Evolutionary conservation across 2,888 invertebrate genomes (phyloP).

Genomic region (Acronicta alni): DNA sequence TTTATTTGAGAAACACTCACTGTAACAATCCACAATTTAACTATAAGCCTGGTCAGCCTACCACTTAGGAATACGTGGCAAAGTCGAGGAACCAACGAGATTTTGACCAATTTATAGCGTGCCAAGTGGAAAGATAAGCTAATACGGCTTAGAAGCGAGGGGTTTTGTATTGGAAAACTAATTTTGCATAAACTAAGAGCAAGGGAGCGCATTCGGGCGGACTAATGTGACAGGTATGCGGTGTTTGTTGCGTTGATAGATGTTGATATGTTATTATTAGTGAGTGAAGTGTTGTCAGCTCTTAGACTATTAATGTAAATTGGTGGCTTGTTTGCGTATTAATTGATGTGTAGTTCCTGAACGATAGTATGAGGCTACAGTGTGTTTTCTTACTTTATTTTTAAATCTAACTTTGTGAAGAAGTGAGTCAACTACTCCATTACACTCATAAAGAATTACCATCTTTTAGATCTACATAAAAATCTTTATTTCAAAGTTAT

Average conservation of each 20-base stretch:
- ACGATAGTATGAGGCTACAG: too few relatives aligned
- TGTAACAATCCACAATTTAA: not conserved
- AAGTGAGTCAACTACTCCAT: too few relatives aligned
- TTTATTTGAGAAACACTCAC: not conserved
- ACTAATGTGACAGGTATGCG: slow-evolving; percentile 58
- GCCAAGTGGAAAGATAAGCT: slow-evolving; percentile 89
- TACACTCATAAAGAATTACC: too few relatives aligned
- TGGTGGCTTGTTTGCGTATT: not conserved
- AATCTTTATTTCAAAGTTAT: too few relatives aligned
- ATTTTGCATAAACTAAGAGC: slow-evolving; percentile 80
- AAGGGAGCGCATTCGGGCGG: slow-evolving; percentile 63
- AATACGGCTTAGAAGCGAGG: slow-evolving; percentile 78
- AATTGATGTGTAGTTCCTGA: not conserved
- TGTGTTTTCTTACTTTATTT: too few relatives aligned
- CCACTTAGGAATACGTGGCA: slow-evolving; percentile 76
- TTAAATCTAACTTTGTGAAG: too few relatives aligned
- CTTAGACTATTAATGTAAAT: slow-evolving; percentile 17
- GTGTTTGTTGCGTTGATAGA: slow-evolving; percentile 42
- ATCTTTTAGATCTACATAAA: too few relatives aligned
- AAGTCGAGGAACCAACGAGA: slow-evolving; percentile 85
- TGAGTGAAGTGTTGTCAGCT: slow-evolving; percentile 11
- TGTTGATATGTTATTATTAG: slow-evolving; percentile 37
- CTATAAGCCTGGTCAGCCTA: slow-evolving; percentile 62
- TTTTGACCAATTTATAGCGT: slow-evolving; percentile 89
- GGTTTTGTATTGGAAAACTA: slow-evolving; percentile 84